Evolutionary conservation across 2,797 vertebrate genomes (phyloP).

Genomic region (Spea hammondii): DNA sequence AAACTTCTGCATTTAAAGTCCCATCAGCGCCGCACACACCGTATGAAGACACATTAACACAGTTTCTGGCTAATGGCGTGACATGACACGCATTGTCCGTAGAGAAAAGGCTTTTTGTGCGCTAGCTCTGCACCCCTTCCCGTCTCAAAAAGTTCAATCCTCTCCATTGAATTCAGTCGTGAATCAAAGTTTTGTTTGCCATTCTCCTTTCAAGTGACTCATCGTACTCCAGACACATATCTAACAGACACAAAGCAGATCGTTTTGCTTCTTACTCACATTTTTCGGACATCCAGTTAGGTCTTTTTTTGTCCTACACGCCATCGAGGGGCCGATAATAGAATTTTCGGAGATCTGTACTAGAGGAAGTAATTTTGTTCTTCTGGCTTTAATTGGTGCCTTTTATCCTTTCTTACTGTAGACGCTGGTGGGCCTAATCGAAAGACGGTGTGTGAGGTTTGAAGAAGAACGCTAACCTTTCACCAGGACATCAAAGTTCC

Average conservation of each 20-base stretch:
- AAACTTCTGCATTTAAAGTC: too few relatives aligned
- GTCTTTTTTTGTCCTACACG: slow-evolving; percentile 13
- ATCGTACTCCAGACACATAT: slow-evolving; percentile 2
- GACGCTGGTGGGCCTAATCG: slow-evolving; percentile 4
- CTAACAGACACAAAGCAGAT: background rate
- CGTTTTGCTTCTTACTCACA: background rate
- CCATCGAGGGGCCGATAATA: background rate
- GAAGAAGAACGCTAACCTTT: background rate
- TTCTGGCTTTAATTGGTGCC: background rate
- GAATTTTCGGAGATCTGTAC: background rate
- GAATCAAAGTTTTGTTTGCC: slow-evolving; percentile 8
- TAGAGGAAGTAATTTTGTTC: slow-evolving; percentile 11
- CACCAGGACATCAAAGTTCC: background rate
- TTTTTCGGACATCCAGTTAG: background rate
- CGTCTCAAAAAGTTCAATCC: background rate
- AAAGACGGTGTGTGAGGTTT: background rate
- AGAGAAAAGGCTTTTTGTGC: too few relatives aligned
- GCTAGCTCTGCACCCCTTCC: background rate
- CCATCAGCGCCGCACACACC: too few relatives aligned
- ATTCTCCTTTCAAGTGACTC: slow-evolving; percentile 8
- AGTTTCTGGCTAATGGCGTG: too few relatives aligned
- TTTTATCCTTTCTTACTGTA: slow-evolving; percentile 1
- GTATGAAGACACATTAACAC: too few relatives aligned
- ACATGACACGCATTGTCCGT: too few relatives aligned
- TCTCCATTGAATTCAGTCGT: background rate